These are phyloP conservation scores for Agrilus biguttatus DNA, from an alignment of 2,888 invertebrate species.

Conservation along the genomic window DNA sequence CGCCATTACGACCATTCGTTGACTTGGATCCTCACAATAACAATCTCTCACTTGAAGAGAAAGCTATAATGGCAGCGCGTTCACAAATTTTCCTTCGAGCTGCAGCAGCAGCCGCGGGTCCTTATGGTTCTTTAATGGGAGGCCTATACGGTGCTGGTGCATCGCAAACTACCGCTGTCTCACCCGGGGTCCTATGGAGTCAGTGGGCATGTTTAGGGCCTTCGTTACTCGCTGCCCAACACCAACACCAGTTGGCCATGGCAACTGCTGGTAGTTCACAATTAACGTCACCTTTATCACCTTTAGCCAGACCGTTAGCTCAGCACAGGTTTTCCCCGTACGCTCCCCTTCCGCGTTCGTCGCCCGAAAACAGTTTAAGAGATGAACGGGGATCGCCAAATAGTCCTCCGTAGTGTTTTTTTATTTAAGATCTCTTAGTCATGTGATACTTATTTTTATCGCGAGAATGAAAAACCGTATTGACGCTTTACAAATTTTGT, in stretches of 20 bases:
- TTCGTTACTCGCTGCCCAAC: constrained; percentile 43
- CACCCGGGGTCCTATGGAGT: constrained; percentile 47
- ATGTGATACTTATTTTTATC: too few relatives aligned
- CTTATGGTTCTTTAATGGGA: constrained; percentile 40
- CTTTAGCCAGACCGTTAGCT: constrained; percentile 41
- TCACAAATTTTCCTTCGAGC: constrained; percentile 61
- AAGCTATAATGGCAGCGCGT: constrained; percentile 60
- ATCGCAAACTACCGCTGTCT: constrained; percentile 26
- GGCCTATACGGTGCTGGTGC: constrained; percentile 35
- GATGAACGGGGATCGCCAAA: constrained; percentile 32
- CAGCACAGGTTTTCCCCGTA: constrained; percentile 44
- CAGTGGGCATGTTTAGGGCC: constrained; percentile 58
- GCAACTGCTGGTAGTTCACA: constrained; percentile 37
- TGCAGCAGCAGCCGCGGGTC: constrained; percentile 47
- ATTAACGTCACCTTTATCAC: constrained; percentile 33
- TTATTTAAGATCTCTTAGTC: background rate
- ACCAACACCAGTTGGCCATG: constrained; percentile 42
- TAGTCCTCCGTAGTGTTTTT: constrained; percentile 23
- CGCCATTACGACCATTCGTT: constrained; percentile 60
- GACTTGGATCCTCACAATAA: constrained; percentile 57
- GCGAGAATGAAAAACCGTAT: too few relatives aligned
- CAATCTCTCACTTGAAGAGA: constrained; percentile 61
- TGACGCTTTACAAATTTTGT: too few relatives aligned
- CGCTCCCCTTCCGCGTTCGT: constrained; percentile 36
- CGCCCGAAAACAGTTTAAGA: constrained; percentile 44